These are phyloP conservation scores for Cherax quadricarinatus DNA, from an alignment of 1,140 invertebrate genomes.

Conservation along the genomic window DNA sequence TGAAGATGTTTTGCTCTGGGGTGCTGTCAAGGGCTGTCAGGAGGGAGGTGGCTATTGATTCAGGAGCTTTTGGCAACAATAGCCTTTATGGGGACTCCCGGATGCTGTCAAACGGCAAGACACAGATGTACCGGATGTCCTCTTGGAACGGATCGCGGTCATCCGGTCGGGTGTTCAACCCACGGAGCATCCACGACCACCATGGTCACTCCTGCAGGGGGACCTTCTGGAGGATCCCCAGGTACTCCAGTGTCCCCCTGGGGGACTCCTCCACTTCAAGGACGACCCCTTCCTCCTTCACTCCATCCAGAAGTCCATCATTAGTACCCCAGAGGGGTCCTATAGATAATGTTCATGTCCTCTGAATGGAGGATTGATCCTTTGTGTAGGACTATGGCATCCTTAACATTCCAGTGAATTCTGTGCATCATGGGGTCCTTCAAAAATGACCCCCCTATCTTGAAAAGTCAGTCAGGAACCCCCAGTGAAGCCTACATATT, in stretches of 20 bases:
- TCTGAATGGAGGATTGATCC: background rate
- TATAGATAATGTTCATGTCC: conserved; percentile 21
- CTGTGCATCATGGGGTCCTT: too few species aligned
- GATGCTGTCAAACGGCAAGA: conserved; percentile 35
- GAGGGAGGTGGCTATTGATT: conserved; percentile 33
- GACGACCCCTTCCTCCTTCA: conserved; percentile 20
- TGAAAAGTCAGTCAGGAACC: too few species aligned
- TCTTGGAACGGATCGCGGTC: conserved; percentile 32
- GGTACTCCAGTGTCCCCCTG: conserved; percentile 29
- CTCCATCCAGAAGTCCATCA: background rate
- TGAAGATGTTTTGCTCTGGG: conserved; percentile 87
- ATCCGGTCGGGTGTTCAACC: background rate
- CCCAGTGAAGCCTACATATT: too few species aligned
- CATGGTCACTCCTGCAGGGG: background rate
- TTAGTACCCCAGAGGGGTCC: conserved; percentile 18
- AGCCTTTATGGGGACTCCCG: conserved; percentile 65
- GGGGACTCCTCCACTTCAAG: conserved; percentile 20
- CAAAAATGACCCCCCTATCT: too few species aligned
- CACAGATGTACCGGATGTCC: conserved; percentile 26
- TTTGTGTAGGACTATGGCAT: too few species aligned
- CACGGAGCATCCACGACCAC: background rate
- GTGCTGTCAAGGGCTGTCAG: background rate
- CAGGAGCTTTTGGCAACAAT: conserved; percentile 36
- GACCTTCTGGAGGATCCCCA: conserved; percentile 20
- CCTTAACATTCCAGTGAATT: too few species aligned